phyloP scores from a whole-genome alignment of 2,113 vertebrate genomes.

The Bubalus kerabau region DNA sequence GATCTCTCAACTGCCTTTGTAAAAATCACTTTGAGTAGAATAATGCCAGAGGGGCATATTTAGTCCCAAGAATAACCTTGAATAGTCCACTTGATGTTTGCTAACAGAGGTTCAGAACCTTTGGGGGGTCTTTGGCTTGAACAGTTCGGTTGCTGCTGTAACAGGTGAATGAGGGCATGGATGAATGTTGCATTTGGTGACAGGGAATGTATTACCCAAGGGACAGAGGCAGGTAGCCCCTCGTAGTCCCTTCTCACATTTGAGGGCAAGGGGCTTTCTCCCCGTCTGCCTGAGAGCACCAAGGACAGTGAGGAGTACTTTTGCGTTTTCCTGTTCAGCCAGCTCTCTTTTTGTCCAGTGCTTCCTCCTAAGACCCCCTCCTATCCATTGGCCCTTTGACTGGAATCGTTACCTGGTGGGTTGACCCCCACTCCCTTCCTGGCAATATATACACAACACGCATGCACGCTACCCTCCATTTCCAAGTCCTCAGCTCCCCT shows the following conservation, averaged over 20 bases:
- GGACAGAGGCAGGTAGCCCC: neutral
- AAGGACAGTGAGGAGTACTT: neutral
- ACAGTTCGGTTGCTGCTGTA: neutral
- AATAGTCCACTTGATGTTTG: neutral
- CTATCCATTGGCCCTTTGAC: neutral
- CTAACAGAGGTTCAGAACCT: neutral
- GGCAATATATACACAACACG: neutral
- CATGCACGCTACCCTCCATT: neutral
- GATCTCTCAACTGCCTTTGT: conserved; percentile 32
- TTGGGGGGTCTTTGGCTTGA: neutral
- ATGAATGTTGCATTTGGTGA: neutral
- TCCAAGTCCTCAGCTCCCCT: neutral
- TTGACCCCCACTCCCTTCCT: neutral
- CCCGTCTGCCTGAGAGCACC: neutral
- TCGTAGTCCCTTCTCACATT: neutral
- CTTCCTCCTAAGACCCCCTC: neutral
- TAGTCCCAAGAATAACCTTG: neutral
- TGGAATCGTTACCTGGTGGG: neutral
- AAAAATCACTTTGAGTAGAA: conserved; percentile 35
- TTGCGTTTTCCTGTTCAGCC: neutral
- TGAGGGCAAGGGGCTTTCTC: neutral
- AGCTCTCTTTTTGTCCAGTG: neutral
- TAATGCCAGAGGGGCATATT: conserved; percentile 22
- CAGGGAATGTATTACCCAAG: neutral
- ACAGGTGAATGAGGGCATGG: neutral